Conservation (phyloP, 2,797 vertebrate genomes). For the Muscicapa striata region DNA sequence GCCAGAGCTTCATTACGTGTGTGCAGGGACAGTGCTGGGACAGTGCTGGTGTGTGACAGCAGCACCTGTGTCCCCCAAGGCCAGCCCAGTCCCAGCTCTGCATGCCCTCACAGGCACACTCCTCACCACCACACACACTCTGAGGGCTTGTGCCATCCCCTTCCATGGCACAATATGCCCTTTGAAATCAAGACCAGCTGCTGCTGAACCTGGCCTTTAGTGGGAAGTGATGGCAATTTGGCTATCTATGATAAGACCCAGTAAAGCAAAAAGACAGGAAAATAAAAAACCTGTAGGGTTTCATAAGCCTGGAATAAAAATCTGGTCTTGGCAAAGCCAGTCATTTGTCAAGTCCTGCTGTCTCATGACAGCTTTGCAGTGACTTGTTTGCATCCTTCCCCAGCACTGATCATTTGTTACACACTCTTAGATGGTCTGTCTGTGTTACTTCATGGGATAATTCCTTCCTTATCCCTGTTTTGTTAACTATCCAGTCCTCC, state of each 20-base stretch:
- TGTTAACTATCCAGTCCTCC: not conserved
- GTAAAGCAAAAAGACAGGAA: not conserved
- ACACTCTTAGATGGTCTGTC: not conserved
- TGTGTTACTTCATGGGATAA: not conserved
- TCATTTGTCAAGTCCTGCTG: not conserved
- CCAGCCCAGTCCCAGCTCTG: not conserved
- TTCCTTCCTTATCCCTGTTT: not conserved
- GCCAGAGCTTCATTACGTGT: not conserved
- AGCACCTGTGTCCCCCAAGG: not conserved
- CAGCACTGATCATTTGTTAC: not conserved
- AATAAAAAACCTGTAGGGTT: not conserved
- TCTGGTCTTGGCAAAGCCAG: not conserved
- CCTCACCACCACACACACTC: rapidly evolving
- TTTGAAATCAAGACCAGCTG: not conserved
- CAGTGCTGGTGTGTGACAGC: not conserved
- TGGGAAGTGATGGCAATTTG: not conserved
- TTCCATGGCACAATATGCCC: rapidly evolving
- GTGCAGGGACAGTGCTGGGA: not conserved
- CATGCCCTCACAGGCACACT: rapidly evolving
- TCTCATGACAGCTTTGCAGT: not conserved
- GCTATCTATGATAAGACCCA: not conserved
- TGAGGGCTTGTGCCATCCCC: not conserved
- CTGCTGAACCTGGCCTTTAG: not conserved
- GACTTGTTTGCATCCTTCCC: not conserved
- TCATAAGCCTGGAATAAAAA: not conserved